phyloP scores from a whole-genome alignment of 2,797 vertebrate genomes.

The Leuciscus waleckii region DNA sequence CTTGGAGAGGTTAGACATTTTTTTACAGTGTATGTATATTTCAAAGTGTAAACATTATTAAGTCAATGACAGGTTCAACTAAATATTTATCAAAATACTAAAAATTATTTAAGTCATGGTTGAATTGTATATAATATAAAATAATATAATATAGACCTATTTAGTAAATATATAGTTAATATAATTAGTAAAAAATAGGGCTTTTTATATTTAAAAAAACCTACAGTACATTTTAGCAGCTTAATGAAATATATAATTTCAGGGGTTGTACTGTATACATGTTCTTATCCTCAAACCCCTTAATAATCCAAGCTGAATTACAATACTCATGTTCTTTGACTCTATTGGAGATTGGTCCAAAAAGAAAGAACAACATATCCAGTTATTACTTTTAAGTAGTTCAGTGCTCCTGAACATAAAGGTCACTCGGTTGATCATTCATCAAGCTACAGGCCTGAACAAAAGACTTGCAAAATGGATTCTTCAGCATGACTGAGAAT shows the following conservation, averaged over 20 bases:
- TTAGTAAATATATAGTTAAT: background rate
- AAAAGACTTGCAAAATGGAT: background rate
- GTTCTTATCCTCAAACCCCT: background rate
- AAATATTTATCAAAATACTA: background rate
- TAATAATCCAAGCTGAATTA: background rate
- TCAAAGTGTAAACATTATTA: background rate
- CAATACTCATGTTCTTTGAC: background rate
- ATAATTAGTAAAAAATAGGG: background rate
- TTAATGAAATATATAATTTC: background rate
- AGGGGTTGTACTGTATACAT: background rate
- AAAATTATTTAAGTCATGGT: background rate
- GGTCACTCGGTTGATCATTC: constrained; percentile 12
- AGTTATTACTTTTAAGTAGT: constrained; percentile 8
- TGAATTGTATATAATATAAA: background rate
- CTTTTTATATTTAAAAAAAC: background rate
- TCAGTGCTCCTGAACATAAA: background rate
- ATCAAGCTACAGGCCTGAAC: background rate
- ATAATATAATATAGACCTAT: background rate
- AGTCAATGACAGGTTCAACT: background rate
- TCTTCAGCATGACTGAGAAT: background rate
- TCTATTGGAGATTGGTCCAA: background rate
- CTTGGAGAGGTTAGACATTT: too few relatives aligned
- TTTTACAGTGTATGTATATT: too few relatives aligned
- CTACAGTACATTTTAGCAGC: background rate
- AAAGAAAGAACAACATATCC: background rate